phyloP scores from a whole-genome alignment of 2,888 invertebrate species.

The Ephialtes manifestator region DNA sequence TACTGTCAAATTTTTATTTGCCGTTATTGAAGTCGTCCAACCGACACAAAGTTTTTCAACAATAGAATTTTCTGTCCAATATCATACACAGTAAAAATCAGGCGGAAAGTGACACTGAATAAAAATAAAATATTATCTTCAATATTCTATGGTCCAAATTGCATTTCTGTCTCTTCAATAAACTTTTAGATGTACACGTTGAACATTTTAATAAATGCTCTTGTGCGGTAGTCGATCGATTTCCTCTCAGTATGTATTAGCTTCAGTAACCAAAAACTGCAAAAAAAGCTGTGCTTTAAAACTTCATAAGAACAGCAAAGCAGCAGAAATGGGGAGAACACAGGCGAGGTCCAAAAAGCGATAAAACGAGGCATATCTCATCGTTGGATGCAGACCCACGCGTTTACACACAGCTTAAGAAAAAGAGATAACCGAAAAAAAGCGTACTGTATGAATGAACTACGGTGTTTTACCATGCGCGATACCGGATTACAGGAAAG shows the following conservation, averaged over 20 bases:
- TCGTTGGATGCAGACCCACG: conserved; percentile 29
- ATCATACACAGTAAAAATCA: too few species aligned
- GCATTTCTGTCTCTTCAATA: too few species aligned
- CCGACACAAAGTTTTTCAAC: too few species aligned
- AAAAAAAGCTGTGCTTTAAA: not conserved
- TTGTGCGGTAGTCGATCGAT: not conserved
- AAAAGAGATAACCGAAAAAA: conserved; percentile 38
- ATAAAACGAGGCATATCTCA: conserved; percentile 44
- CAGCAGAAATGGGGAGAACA: not conserved
- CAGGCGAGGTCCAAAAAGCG: conserved; percentile 42
- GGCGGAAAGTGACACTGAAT: too few species aligned
- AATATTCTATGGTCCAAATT: too few species aligned
- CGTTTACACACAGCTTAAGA: conserved; percentile 37
- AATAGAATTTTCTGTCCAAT: too few species aligned
- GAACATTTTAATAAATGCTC: not conserved
- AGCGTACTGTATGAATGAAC: conserved; percentile 57
- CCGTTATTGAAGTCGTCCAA: too few species aligned
- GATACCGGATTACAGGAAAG: conserved; percentile 55
- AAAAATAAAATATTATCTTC: too few species aligned
- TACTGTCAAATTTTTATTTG: too few species aligned
- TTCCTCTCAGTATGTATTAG: not conserved
- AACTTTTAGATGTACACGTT: too few species aligned
- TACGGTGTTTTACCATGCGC: conserved; percentile 54
- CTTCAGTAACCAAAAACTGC: too few species aligned
- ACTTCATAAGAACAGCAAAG: not conserved